These are phyloP conservation scores for Nomada lathburiana DNA, from an alignment of 2,888 invertebrate genomes.

Conservation along the genomic window DNA sequence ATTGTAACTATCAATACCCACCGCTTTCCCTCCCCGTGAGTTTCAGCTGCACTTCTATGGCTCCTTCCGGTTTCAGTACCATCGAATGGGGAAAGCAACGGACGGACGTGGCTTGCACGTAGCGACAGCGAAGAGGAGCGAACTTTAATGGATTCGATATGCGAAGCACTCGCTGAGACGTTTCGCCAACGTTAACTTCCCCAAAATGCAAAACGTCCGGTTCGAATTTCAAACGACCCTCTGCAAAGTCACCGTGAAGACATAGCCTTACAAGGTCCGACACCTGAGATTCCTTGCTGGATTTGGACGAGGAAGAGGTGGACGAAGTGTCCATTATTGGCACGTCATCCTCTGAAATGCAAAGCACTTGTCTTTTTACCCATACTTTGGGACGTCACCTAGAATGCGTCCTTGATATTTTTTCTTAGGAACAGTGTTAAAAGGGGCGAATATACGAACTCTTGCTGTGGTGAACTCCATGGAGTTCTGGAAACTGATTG, in stretches of 20 bases:
- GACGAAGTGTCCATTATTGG: slow-evolving; percentile 18
- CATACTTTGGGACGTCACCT: no score
- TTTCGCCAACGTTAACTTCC: slow-evolving; percentile 83
- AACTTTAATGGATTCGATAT: slow-evolving; percentile 85
- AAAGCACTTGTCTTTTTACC: no score
- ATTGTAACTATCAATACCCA: slow-evolving; percentile 27
- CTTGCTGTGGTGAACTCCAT: neutral
- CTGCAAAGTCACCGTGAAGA: slow-evolving; percentile 86
- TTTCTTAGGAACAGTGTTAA: no score
- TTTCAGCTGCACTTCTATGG: slow-evolving; percentile 72
- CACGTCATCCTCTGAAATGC: slow-evolving; percentile 16
- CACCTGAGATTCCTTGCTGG: neutral
- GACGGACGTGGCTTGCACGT: slow-evolving; percentile 83
- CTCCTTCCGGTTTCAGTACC: slow-evolving; percentile 82
- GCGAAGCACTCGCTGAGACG: slow-evolving; percentile 82
- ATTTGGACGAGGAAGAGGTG: neutral
- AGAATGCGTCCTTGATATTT: no score
- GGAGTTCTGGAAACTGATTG: neutral
- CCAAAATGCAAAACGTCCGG: slow-evolving; percentile 85
- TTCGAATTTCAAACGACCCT: slow-evolving; percentile 84
- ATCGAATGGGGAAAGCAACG: slow-evolving; percentile 83
- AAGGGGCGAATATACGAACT: neutral
- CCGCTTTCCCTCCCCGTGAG: slow-evolving; percentile 66
- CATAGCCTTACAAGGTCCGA: slow-evolving; percentile 81
- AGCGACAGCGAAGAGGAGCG: slow-evolving; percentile 84